These are phyloP conservation scores for Meta bourneti DNA, from an alignment of 2,888 invertebrate genomes.

Conservation along the genomic window DNA sequence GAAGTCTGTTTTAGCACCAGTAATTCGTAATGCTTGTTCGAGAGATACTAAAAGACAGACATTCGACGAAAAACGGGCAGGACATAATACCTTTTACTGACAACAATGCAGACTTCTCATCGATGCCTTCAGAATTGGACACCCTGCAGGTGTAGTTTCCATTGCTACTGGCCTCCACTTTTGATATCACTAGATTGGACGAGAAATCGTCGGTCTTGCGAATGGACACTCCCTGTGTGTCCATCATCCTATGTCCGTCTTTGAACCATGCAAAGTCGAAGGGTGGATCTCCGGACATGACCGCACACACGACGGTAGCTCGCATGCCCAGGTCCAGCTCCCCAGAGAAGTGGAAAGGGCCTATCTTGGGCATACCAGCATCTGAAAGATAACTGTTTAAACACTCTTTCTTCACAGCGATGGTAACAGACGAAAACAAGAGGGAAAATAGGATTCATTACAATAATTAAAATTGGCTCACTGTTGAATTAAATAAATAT, in stretches of 20 bases:
- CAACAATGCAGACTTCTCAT: conserved; percentile 7
- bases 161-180: conserved; percentile 40
- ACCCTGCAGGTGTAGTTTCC: conserved; percentile 72
- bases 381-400: too few species aligned
- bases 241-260: conserved; percentile 41
- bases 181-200: conserved; percentile 19
- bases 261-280: conserved; percentile 76
- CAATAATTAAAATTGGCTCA: too few species aligned
- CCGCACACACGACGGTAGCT: conserved; percentile 41
- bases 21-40: too few species aligned
- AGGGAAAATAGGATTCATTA: too few species aligned
- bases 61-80: not conserved
- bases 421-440: too few species aligned
- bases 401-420: too few species aligned
- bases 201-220: conserved; percentile 37
- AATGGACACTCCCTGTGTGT: not conserved
- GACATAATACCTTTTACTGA: conserved; percentile 42
- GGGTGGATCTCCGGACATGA: conserved; percentile 72
- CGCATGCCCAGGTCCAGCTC: conserved; percentile 30
- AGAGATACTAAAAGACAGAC: not conserved
- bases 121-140: conserved; percentile 44
- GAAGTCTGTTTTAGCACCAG: too few species aligned
- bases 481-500: too few species aligned
- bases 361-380: conserved; percentile 4
- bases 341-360: conserved; percentile 49